phyloP scores from a whole-genome alignment of 2,113 vertebrate species.

The Leptodactylus fuscus region DNA sequence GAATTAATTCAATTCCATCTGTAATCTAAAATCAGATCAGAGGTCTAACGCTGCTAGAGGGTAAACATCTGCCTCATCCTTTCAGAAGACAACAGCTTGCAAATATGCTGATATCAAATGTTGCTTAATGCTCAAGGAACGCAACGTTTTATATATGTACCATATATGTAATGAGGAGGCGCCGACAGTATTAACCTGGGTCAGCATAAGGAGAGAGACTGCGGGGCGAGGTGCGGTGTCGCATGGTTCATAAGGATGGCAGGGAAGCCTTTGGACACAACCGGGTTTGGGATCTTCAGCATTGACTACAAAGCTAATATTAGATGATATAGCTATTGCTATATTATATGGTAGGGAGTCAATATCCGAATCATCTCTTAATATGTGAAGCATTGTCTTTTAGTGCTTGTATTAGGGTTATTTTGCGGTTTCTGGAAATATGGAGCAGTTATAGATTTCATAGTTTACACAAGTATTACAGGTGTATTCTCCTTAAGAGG shows the following conservation, averaged over 20 bases:
- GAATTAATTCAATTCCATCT: constrained; percentile 75
- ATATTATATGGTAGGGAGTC: neutral
- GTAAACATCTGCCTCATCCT: constrained; percentile 77
- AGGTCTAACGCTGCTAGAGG: constrained; percentile 74
- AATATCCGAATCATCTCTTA: neutral
- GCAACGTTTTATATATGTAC: neutral
- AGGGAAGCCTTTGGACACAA: no score
- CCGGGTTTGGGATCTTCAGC: no score
- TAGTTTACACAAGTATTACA: no score
- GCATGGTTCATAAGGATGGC: no score
- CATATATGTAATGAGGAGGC: neutral
- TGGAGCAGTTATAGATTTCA: no score
- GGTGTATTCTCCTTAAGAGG: no score
- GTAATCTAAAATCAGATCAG: constrained; percentile 77
- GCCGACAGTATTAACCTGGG: neutral
- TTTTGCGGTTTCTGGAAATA: neutral
- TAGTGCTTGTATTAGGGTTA: neutral
- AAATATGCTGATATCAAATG: constrained; percentile 72
- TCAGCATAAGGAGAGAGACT: neutral
- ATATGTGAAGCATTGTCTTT: neutral
- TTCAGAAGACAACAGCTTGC: constrained; percentile 72
- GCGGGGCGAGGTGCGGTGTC: neutral
- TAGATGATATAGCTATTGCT: no score
- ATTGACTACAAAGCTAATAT: neutral
- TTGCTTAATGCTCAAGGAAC: constrained; percentile 66